Evolutionary conservation across 1,140 invertebrate genomes (phyloP).

Genomic region (Rhopalosiphum maidis): DNA sequence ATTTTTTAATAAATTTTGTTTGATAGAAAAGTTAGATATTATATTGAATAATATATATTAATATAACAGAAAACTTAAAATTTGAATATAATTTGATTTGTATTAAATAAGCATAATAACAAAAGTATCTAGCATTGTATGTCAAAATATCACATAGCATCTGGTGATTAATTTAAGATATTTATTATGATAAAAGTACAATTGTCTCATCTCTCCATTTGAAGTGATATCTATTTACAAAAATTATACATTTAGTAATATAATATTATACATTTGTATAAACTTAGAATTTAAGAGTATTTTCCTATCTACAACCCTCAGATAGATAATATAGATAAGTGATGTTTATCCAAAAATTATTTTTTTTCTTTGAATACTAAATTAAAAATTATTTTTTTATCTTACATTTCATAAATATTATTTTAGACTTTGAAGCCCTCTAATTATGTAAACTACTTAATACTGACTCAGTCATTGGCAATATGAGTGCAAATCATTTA

Average conservation of each 20-base stretch:
- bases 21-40: background rate
- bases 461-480: too few species aligned
- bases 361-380: background rate
- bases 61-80: background rate
- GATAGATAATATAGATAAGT: background rate
- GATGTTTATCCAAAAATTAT: background rate
- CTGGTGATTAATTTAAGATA: background rate
- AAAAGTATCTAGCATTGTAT: background rate
- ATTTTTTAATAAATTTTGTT: background rate
- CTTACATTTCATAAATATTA: background rate
- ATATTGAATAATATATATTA: background rate
- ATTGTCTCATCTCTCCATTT: background rate
- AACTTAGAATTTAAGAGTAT: background rate
- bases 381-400: background rate
- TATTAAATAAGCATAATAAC: background rate
- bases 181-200: background rate
- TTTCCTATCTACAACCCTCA: background rate
- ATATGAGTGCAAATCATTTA: background rate
- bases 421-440: background rate
- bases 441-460: background rate
- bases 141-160: background rate
- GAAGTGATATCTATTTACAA: background rate
- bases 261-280: background rate
- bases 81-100: background rate
- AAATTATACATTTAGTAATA: background rate